Percentiles rank a stretch among this genome's conserved stretches.
phyloP scores from a whole-genome alignment of 2,888 invertebrate species.

The Cryptocheilus praepositus region DNA sequence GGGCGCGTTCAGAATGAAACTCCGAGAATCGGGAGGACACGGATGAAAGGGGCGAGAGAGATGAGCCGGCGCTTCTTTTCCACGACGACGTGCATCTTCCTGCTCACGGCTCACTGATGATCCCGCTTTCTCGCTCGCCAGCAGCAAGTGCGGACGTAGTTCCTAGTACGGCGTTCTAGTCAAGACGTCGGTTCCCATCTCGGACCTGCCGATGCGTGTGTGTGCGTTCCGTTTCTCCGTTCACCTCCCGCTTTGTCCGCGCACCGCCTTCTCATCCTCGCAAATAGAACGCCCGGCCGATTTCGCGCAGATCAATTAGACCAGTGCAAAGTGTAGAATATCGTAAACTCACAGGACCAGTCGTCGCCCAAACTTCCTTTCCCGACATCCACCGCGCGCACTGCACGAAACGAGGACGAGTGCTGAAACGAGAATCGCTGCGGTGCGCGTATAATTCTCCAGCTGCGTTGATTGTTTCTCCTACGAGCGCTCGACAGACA shows the following conservation, averaged over 20 bases:
- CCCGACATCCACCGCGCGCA: conserved; percentile 3
- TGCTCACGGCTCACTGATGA: conserved; percentile 1
- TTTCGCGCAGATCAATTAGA: conserved; percentile 56
- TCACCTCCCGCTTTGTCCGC: conserved; percentile 40
- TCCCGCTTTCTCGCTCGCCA: conserved; percentile 32
- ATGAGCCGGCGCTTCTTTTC: conserved; percentile 30
- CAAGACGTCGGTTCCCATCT: background rate
- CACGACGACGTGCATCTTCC: conserved; percentile 9
- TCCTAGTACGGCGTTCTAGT: conserved; percentile 43
- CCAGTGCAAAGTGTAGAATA: conserved; percentile 49
- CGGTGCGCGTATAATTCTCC: no score
- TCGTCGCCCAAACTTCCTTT: conserved; percentile 35
- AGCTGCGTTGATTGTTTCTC: background rate
- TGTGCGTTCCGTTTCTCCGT: conserved; percentile 15
- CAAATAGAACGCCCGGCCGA: conserved; percentile 57
- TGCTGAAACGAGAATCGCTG: no score
- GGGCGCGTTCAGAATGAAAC: conserved; percentile 20
- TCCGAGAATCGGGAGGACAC: conserved; percentile 18
- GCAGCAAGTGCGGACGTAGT: conserved; percentile 41
- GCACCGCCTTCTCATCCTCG: conserved; percentile 58
- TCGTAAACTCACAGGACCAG: conserved; percentile 49
- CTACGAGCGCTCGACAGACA: no score
- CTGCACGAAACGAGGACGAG: conserved; percentile 5
- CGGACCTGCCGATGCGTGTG: conserved; percentile 34
- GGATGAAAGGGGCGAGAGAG: conserved; percentile 8